Conservation (phyloP, 2,113 vertebrate species). For the Chrysemys picta region DNA sequence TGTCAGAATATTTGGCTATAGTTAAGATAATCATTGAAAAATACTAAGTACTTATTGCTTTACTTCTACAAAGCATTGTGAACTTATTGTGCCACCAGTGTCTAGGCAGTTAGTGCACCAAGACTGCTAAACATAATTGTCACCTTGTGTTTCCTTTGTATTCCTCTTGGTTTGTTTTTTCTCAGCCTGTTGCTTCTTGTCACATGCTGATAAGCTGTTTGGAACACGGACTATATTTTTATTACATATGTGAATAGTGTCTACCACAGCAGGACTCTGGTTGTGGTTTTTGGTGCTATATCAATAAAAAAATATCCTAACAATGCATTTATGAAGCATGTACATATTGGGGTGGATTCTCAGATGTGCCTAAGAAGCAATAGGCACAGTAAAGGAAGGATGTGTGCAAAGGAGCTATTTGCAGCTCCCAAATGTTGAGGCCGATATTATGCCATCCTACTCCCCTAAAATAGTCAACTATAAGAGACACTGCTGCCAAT, state of each 20-base stretch:
- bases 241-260: not conserved
- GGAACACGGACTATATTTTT: not conserved
- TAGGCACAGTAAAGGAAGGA: not conserved
- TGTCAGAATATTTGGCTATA: not conserved
- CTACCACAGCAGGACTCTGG: not conserved
- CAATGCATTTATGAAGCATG: not conserved
- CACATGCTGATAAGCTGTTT: not conserved
- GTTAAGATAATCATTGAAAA: too few species aligned
- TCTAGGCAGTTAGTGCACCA: not conserved
- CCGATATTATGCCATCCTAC: not conserved
- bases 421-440: too few species aligned
- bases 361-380: not conserved
- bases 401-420: not conserved
- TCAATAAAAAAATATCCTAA: not conserved
- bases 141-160: not conserved
- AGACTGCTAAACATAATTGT: not conserved
- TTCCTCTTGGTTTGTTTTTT: not conserved
- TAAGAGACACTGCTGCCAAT: not conserved
- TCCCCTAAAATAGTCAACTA: not conserved
- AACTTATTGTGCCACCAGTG: not conserved
- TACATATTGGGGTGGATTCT: not conserved
- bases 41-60: too few species aligned
- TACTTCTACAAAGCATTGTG: not conserved
- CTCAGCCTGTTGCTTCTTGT: not conserved
- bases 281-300: not conserved